These are phyloP conservation scores for Prenolepis imparis DNA, from an alignment of 2,888 invertebrate genomes.

Conservation along the genomic window DNA sequence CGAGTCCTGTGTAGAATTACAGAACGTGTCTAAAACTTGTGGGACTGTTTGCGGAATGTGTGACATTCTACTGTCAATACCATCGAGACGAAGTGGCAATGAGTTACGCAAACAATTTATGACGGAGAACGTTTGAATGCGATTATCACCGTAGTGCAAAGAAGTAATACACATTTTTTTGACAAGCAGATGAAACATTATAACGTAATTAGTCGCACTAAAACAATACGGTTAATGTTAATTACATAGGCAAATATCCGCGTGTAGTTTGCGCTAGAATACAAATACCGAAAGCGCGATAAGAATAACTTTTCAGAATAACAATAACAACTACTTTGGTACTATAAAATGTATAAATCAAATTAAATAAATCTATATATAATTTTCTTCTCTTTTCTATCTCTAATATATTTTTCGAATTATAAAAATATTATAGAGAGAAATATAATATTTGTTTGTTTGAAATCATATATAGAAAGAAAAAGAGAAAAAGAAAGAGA, in stretches of 20 bases:
- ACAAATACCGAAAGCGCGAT: not conserved
- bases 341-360: not conserved
- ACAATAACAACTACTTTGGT: not conserved
- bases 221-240: constrained; percentile 59
- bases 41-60: constrained; percentile 79
- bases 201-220: constrained; percentile 71
- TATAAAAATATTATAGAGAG: not conserved
- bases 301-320: not conserved
- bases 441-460: not conserved
- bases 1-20: constrained; percentile 69
- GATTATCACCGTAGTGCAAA: constrained; percentile 79
- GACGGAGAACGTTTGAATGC: constrained; percentile 79
- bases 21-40: constrained; percentile 75
- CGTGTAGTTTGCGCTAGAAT: constrained; percentile 17
- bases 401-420: not conserved
- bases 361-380: not conserved
- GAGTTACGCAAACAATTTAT: constrained; percentile 80
- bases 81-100: constrained; percentile 76
- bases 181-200: constrained; percentile 70
- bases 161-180: constrained; percentile 77
- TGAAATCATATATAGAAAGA: not conserved
- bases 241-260: constrained; percentile 40
- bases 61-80: constrained; percentile 80
- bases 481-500: not conserved
- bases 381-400: not conserved